These are phyloP conservation scores for Lysandra bellargus DNA, from an alignment of 2,888 invertebrate species.

Conservation along the genomic window DNA sequence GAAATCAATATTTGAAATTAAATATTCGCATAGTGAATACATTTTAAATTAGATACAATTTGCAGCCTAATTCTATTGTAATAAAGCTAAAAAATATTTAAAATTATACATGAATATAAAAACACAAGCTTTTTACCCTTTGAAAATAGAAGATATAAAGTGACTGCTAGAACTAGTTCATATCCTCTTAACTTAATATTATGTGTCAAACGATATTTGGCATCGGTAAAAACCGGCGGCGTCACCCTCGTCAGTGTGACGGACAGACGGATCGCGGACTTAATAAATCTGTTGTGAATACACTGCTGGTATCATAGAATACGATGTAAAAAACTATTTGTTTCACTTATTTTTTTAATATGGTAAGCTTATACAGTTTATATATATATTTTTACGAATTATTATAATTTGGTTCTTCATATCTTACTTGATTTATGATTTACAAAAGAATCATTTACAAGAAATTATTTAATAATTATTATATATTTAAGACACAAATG, in stretches of 20 bases:
- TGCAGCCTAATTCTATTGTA: background rate
- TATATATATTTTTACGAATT: background rate
- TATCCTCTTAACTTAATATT: background rate
- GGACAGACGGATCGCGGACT: conserved; percentile 9
- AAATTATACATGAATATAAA: too few species aligned
- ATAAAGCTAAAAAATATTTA: background rate
- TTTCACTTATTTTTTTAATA: background rate
- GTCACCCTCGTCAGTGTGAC: conserved; percentile 23
- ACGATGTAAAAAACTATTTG: background rate
- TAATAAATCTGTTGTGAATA: conserved; percentile 14
- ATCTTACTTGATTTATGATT: too few species aligned
- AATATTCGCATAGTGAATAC: background rate
- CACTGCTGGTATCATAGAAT: background rate
- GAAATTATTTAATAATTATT: too few species aligned
- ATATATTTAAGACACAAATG: too few species aligned
- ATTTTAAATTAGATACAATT: background rate
- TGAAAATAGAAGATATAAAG: background rate
- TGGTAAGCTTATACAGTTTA: background rate
- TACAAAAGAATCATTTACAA: too few species aligned
- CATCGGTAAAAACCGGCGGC: conserved; percentile 1
- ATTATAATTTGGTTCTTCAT: too few species aligned
- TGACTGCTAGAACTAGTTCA: background rate
- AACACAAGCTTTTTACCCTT: background rate
- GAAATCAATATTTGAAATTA: background rate
- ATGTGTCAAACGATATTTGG: conserved; percentile 19